Conservation (phyloP, 2,888 invertebrate genomes). For the Scotopteryx bipunctaria region DNA sequence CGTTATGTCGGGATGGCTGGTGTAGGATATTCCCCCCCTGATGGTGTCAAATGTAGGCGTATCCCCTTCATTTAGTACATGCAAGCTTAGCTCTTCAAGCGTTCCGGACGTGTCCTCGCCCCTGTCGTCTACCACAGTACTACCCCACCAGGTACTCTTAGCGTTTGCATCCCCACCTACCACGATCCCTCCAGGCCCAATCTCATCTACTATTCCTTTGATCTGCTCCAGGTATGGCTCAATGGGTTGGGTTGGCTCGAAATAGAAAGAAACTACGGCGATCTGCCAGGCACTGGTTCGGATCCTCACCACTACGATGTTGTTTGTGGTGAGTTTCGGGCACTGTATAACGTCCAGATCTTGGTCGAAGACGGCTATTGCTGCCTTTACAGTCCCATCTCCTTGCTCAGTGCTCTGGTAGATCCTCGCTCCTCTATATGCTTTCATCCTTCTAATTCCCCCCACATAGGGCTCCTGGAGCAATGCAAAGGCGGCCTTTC, state of each 20-base stretch:
- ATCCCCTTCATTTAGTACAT: conserved; percentile 39
- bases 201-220: no score
- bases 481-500: neutral
- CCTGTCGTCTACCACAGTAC: conserved; percentile 13
- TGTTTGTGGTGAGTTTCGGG: no score
- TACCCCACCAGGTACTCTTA: conserved; percentile 35
- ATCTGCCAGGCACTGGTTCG: no score
- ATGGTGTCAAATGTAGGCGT: conserved; percentile 39
- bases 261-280: no score
- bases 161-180: conserved; percentile 35
- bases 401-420: neutral
- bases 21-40: conserved; percentile 16
- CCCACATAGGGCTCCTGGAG: neutral
- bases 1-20: conserved; percentile 5
- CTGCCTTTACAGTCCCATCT: neutral
- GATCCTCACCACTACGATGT: no score
- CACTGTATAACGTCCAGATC: neutral
- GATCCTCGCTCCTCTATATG: neutral
- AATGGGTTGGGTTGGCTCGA: no score
- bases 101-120: conserved; percentile 23
- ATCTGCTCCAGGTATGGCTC: no score
- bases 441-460: neutral
- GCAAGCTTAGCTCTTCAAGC: conserved; percentile 27
- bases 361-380: neutral
- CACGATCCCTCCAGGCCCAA: no score